Evolutionary conservation across 2,113 vertebrate species (phyloP).

Genomic region (Sylvia atricapilla): DNA sequence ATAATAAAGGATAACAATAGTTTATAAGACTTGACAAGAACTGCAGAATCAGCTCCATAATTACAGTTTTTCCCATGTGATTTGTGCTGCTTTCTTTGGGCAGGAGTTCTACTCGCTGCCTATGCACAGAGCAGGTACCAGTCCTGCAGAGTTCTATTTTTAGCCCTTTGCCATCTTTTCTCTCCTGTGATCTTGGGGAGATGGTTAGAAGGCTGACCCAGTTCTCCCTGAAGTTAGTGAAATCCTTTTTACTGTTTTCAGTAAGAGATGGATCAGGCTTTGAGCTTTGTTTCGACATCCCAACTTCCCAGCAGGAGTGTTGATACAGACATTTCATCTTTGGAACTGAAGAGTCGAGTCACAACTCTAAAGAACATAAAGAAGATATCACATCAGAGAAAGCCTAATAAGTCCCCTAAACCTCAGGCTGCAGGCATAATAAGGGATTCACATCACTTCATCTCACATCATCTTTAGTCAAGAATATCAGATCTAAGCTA

Average conservation of each 20-base stretch:
- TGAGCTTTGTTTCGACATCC: neutral
- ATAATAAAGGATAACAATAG: neutral
- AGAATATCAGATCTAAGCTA: neutral
- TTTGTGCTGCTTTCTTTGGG: neutral
- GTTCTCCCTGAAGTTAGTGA: neutral
- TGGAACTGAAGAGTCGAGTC: neutral
- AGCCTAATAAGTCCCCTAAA: conserved; percentile 1
- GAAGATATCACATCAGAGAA: neutral
- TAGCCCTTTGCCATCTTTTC: neutral
- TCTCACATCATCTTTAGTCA: neutral
- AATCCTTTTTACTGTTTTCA: neutral
- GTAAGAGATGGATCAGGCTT: neutral
- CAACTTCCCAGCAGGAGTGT: neutral
- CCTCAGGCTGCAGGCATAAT: neutral
- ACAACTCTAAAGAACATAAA: neutral
- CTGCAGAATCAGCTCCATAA: neutral
- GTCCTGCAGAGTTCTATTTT: neutral
- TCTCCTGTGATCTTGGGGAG: neutral
- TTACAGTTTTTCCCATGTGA: neutral
- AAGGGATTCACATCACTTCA: neutral
- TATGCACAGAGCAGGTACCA: neutral
- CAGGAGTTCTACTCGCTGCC: neutral
- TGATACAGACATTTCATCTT: neutral
- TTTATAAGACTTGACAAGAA: neutral
- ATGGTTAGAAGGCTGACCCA: neutral